Evolutionary conservation across 2,888 invertebrate species (phyloP), one percentile per base, ranked within the genome.

Genomic region (Pasiphila rectangulata): DNA sequence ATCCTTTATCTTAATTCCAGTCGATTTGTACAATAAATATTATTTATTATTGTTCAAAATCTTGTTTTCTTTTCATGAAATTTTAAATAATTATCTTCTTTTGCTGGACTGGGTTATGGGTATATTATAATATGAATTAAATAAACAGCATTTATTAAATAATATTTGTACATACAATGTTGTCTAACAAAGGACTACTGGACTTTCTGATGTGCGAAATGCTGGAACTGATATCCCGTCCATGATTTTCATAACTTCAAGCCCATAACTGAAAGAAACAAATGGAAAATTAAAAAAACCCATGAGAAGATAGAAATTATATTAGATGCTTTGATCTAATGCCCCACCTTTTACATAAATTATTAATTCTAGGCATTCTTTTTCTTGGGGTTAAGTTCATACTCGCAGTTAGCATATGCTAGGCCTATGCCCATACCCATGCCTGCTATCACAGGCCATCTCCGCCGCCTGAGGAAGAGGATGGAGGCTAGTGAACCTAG

Each of bases 401-500:
- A 75, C 83, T 96, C 94, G 80, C 97, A 97, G 81, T 96, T 96
- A 41, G 95, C 91, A 85, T 94, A 95, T 35, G 96, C 97, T 87
- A 96, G 93, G 37, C 98, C 98, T 64, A 97, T 84, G 24, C 98
- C 98, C 75, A 96, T 92, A 41, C 98, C 98, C 57, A 94, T 91
- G 23, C 98, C 98, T 49, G 96, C 90, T 69, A 95, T 91, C 17
- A 97, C 83, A 1, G 98, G 98, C 97, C 97, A 98, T 67, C 93
- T 90, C 79, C 93, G 92, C 70, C 95, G 89, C 77, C 93, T 94
- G 67, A 98, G 94, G 73, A 98, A 94, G 39, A 97, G 79, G 37
- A 96, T 69, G 1, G 98, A 97, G 65, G 95, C 91, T 30, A 96
- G 90, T 30, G 94, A 90, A 34, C 98, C 98, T 47, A 97, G 81